These are phyloP conservation scores for Prionailurus viverrinus DNA, from an alignment of 2,113 vertebrate species.

Conservation along the genomic window DNA sequence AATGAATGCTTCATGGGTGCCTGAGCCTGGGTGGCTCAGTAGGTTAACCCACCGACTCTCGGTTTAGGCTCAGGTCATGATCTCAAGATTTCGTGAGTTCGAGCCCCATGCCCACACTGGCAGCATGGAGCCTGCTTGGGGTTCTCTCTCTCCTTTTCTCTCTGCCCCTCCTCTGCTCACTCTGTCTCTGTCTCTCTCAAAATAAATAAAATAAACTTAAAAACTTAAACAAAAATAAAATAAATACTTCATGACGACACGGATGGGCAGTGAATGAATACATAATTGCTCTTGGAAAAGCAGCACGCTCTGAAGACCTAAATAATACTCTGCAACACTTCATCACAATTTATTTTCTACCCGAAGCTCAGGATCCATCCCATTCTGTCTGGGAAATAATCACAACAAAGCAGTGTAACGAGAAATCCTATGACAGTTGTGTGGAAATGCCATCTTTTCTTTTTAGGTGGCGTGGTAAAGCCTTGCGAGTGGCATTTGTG, in stretches of 20 bases:
- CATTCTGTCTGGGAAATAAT: not conserved
- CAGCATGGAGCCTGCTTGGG: too few relatives aligned
- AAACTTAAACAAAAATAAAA: not conserved
- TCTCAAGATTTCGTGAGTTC: too few relatives aligned
- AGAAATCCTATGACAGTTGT: not conserved
- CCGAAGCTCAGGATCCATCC: not conserved
- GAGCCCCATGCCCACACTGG: too few relatives aligned
- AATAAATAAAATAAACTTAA: too few relatives aligned
- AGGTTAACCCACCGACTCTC: too few relatives aligned
- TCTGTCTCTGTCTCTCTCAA: too few relatives aligned
- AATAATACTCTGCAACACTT: not conserved
- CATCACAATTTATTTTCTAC: not conserved
- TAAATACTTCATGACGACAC: not conserved
- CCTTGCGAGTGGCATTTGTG: not conserved
- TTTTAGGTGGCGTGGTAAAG: conserved; percentile 32
- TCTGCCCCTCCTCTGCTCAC: too few relatives aligned
- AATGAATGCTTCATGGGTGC: not conserved
- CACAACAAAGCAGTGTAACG: not conserved
- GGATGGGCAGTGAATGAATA: not conserved
- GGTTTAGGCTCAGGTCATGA: too few relatives aligned
- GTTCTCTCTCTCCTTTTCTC: too few relatives aligned
- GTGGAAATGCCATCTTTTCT: not conserved
- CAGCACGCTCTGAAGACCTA: not conserved
- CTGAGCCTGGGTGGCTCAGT: too few relatives aligned
- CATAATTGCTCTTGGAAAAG: not conserved